phyloP scores from a whole-genome alignment of 1,140 invertebrate genomes.

The Sogatella furcifera region DNA sequence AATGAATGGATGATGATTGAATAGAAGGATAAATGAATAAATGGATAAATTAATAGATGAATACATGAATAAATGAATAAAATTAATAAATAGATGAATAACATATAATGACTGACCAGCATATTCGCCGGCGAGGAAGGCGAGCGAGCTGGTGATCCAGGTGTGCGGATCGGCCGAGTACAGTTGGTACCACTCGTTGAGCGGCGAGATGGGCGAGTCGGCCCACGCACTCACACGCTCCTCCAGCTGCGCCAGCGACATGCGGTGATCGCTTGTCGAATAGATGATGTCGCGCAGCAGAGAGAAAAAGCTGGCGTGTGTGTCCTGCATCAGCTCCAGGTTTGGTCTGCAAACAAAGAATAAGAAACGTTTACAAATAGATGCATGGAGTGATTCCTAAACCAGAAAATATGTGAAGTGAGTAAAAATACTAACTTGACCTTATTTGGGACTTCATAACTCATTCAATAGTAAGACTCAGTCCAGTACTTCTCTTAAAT shows the following conservation, averaged over 20 bases:
- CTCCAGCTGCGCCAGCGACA: slow-evolving; percentile 60
- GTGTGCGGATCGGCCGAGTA: slow-evolving; percentile 40
- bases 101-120: slow-evolving; percentile 47
- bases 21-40: too few species aligned
- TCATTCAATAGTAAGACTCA: too few species aligned
- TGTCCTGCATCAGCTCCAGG: slow-evolving; percentile 54
- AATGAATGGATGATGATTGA: too few species aligned
- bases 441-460: too few species aligned
- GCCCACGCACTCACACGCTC: slow-evolving; percentile 68
- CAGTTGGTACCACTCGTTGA: slow-evolving; percentile 66
- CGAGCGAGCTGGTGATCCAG: slow-evolving; percentile 75
- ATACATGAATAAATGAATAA: too few species aligned
- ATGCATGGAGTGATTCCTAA: too few species aligned
- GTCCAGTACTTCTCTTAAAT: too few species aligned
- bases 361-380: background rate
- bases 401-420: too few species aligned
- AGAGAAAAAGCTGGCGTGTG: slow-evolving; percentile 71
- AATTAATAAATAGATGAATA: too few species aligned
- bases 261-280: slow-evolving; percentile 68
- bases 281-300: slow-evolving; percentile 70
- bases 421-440: too few species aligned
- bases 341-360: slow-evolving; percentile 22
- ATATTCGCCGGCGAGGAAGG: slow-evolving; percentile 79
- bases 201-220: slow-evolving; percentile 62
- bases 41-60: too few species aligned